Conservation (phyloP, 2,888 invertebrate genomes). For the Prionchulus punctatus region DNA sequence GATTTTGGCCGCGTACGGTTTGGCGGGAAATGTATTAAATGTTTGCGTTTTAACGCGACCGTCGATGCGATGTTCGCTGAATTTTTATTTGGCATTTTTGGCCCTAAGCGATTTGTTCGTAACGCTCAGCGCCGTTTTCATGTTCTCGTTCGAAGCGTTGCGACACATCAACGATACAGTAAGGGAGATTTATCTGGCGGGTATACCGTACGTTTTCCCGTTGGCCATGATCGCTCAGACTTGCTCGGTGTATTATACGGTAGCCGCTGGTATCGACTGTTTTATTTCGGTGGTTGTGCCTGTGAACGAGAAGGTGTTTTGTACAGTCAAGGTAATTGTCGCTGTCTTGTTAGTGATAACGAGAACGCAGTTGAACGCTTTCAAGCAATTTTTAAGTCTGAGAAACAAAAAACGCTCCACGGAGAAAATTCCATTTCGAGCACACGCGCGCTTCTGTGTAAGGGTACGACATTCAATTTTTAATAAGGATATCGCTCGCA, state of each 20-base stretch:
- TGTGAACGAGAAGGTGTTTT: background rate
- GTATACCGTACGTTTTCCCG: conserved; percentile 16
- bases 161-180: background rate
- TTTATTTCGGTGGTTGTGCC: conserved; percentile 20
- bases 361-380: too few species aligned
- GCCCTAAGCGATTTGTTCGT: conserved; percentile 11
- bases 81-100: conserved; percentile 16
- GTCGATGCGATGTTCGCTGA: conserved; percentile 25
- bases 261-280: conserved; percentile 29
- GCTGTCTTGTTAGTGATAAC: too few species aligned
- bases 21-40: conserved; percentile 24
- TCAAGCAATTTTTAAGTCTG: too few species aligned
- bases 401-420: too few species aligned
- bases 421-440: too few species aligned
- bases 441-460: too few species aligned
- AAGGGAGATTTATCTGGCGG: background rate
- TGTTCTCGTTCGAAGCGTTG: conserved; percentile 10
- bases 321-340: background rate
- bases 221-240: conserved; percentile 30
- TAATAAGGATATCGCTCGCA: too few species aligned
- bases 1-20: conserved; percentile 23
- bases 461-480: too few species aligned
- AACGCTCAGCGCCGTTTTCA: conserved; percentile 24
- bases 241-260: conserved; percentile 30
- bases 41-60: conserved; percentile 24